Conservation (phyloP, 2,888 invertebrate genomes). For the Agrilus mali region DNA sequence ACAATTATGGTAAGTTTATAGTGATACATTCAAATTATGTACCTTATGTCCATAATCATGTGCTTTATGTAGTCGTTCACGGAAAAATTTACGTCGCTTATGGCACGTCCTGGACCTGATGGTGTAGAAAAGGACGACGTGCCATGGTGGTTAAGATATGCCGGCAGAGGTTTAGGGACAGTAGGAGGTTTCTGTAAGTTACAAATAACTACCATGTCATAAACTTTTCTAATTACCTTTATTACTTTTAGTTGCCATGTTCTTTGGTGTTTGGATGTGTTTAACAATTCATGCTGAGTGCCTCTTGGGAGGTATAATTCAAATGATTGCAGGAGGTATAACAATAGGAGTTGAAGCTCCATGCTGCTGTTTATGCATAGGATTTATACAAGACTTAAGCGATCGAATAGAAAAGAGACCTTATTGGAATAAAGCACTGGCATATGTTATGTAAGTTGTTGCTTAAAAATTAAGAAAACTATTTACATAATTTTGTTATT, state of each 20-base stretch:
- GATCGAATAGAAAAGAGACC: slow-evolving; percentile 74
- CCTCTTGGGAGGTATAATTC: slow-evolving; percentile 69
- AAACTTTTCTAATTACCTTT: slow-evolving; percentile 3
- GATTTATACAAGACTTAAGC: slow-evolving; percentile 79
- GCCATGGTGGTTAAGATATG: slow-evolving; percentile 84
- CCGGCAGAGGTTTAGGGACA: slow-evolving; percentile 69
- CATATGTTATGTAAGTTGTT: slow-evolving; percentile 69
- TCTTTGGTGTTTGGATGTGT: slow-evolving; percentile 68
- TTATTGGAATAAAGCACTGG: slow-evolving; percentile 77
- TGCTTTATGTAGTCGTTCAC: slow-evolving; percentile 50
- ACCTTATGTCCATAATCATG: neutral
- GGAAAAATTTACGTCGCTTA: slow-evolving; percentile 66
- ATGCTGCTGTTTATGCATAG: slow-evolving; percentile 93
- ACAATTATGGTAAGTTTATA: neutral
- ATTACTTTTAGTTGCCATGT: slow-evolving; percentile 62
- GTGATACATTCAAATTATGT: neutral
- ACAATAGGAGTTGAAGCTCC: slow-evolving; percentile 89
- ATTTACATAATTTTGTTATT: slow-evolving; percentile 5
- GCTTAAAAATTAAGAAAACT: neutral
- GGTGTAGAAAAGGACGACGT: slow-evolving; percentile 66
- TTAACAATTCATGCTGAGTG: slow-evolving; percentile 47
- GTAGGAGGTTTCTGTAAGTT: slow-evolving; percentile 73
- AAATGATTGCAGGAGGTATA: slow-evolving; percentile 80
- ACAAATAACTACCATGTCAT: slow-evolving; percentile 8
- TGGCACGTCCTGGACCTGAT: slow-evolving; percentile 73